Evolutionary conservation across 2,113 vertebrate species (phyloP).

Genomic region (Etheostoma cragini): DNA sequence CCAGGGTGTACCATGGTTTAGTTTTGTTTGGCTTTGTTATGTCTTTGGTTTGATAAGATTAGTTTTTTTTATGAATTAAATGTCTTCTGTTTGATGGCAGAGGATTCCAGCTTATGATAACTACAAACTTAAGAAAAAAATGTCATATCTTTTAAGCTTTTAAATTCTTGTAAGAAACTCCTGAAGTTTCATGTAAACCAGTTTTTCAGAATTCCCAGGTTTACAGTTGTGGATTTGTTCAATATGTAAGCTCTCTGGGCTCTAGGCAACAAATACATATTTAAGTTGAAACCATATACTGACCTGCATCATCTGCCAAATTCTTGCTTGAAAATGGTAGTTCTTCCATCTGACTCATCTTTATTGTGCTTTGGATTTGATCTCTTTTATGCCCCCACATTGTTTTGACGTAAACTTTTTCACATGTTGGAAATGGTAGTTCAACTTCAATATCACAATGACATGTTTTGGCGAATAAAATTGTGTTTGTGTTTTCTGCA

Average conservation of each 20-base stretch:
- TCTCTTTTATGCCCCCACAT: background rate
- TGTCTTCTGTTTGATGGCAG: background rate
- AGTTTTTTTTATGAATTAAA: background rate
- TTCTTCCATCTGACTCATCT: background rate
- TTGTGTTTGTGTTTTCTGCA: slow-evolving; percentile 6
- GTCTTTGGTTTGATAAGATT: background rate
- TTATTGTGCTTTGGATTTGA: slow-evolving; percentile 2
- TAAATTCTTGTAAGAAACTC: background rate
- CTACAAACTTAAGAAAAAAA: background rate
- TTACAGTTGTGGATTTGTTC: background rate
- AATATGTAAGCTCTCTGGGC: slow-evolving; percentile 12
- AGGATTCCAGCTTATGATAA: background rate
- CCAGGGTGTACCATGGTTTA: background rate
- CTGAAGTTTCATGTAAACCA: background rate
- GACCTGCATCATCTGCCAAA: background rate
- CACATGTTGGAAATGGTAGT: background rate
- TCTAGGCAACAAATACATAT: background rate
- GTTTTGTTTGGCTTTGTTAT: slow-evolving; percentile 16
- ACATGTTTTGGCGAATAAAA: background rate
- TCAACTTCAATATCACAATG: background rate
- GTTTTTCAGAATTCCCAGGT: background rate
- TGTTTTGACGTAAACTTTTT: slow-evolving; percentile 10
- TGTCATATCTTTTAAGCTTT: slow-evolving; percentile 4
- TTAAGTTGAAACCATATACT: background rate
- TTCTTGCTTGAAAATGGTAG: background rate